Evolutionary conservation across 2,888 invertebrate genomes (phyloP).

Genomic region (Dioctria linearis): DNA sequence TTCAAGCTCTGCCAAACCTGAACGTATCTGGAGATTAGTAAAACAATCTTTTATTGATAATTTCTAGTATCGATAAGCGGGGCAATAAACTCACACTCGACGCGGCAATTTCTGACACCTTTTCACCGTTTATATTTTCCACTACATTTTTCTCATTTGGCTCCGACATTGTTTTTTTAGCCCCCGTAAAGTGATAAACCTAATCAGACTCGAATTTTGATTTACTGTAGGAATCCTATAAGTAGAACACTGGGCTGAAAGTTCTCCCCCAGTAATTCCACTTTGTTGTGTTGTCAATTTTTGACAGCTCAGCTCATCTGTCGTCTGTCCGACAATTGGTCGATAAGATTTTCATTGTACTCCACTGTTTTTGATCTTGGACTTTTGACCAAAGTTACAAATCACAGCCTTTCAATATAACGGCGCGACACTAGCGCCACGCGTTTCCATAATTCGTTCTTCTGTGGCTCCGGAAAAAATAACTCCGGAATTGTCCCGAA

Average conservation of each 20-base stretch:
- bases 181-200: background rate
- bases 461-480: too few species aligned
- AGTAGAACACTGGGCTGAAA: conserved; percentile 9
- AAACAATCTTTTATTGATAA: background rate
- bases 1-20: conserved; percentile 77
- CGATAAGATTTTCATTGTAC: background rate
- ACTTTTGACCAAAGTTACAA: too few species aligned
- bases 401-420: too few species aligned
- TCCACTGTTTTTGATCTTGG: too few species aligned
- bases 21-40: conserved; percentile 74
- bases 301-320: conserved; percentile 57
- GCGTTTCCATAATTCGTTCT: too few species aligned
- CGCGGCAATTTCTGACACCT: conserved; percentile 68
- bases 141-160: conserved; percentile 61
- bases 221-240: background rate
- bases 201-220: conserved; percentile 9
- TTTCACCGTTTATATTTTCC: conserved; percentile 63
- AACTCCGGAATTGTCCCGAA: too few species aligned
- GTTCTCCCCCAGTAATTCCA: conserved; percentile 51
- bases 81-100: conserved; percentile 67
- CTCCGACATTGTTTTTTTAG: conserved; percentile 62
- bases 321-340: conserved; percentile 5
- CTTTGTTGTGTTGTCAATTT: conserved; percentile 63
- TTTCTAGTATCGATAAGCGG: background rate
- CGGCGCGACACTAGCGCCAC: too few species aligned